These are phyloP conservation scores for Ibidorhyncha struthersii DNA, from an alignment of 2,113 vertebrate genomes.

Conservation along the genomic window DNA sequence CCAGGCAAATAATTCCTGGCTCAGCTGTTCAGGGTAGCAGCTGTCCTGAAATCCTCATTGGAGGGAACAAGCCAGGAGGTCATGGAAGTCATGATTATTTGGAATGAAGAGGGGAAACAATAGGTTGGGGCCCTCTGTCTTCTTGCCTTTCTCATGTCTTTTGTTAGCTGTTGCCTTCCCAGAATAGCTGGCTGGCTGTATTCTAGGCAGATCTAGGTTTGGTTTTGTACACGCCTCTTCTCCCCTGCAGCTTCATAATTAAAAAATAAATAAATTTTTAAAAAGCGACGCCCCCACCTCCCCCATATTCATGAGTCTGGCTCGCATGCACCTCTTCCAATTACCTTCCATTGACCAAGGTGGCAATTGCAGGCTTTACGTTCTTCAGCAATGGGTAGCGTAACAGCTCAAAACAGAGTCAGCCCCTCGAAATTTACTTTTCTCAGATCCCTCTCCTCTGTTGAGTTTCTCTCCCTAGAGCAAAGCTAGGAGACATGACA, in stretches of 20 bases:
- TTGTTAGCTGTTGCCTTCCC: conserved; percentile 22
- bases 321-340: neutral
- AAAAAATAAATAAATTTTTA: neutral
- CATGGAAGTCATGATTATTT: conserved; percentile 49
- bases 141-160: conserved; percentile 18
- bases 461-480: neutral
- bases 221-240: neutral
- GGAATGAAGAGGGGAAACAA: conserved; percentile 50
- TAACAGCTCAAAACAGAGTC: neutral
- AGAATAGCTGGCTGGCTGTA: neutral
- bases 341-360: neutral
- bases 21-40: conserved; percentile 63
- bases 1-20: neutral
- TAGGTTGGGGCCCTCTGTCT: conserved; percentile 40
- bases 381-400: neutral
- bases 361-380: neutral
- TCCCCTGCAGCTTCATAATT: neutral
- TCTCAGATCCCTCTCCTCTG: neutral
- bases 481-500: neutral
- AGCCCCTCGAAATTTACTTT: neutral
- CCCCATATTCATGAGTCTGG: neutral
- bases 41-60: conserved; percentile 35
- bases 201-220: neutral
- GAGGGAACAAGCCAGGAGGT: conserved; percentile 36
- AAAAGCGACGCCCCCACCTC: neutral